These are phyloP conservation scores for Calephelis perditalis DNA, from an alignment of 2,888 invertebrate genomes.

Conservation along the genomic window DNA sequence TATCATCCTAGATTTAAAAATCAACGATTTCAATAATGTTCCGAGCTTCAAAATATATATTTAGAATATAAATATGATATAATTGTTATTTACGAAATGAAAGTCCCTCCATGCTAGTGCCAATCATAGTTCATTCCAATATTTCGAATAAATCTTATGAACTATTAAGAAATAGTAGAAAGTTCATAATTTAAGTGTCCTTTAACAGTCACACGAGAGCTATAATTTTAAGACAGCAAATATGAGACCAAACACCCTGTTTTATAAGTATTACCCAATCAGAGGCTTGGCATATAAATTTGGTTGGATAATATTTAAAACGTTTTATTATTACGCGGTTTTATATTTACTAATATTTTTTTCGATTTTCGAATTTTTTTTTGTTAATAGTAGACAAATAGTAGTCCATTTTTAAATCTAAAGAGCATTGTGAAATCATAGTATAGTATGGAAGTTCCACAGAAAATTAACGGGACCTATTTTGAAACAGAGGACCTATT, in stretches of 20 bases:
- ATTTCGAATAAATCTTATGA: constrained; percentile 36
- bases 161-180: constrained; percentile 31
- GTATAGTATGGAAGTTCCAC: too few species aligned
- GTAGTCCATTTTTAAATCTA: too few species aligned
- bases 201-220: constrained; percentile 22
- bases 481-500: constrained; percentile 1
- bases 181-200: constrained; percentile 36
- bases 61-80: constrained; percentile 28
- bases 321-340: too few species aligned
- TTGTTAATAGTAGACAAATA: too few species aligned
- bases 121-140: constrained; percentile 57
- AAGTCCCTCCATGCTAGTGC: constrained; percentile 69
- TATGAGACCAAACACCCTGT: too few species aligned
- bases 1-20: constrained; percentile 7
- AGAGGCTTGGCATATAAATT: too few species aligned
- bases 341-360: too few species aligned
- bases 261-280: too few species aligned
- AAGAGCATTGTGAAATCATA: too few species aligned
- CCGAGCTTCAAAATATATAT: constrained; percentile 35
- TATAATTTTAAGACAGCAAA: neutral
- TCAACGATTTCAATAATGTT: constrained; percentile 37
- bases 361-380: too few species aligned
- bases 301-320: too few species aligned
- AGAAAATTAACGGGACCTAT: constrained; percentile 17
- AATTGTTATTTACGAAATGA: constrained; percentile 41